Base-by-base conservation (phyloP, 2,888 invertebrate genomes). In the Drymonia ruficornis region DNA sequence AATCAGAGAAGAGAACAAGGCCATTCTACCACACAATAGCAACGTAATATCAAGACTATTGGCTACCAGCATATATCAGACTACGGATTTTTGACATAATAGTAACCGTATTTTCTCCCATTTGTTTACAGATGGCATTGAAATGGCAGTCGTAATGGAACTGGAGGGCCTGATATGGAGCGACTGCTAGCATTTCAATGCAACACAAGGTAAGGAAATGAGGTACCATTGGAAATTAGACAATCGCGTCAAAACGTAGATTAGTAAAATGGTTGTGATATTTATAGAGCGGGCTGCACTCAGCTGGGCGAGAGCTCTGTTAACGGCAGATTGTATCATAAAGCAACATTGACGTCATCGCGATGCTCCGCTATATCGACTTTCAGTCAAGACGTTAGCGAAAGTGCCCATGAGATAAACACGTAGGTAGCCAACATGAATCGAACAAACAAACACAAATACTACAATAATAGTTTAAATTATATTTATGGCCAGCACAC, bases 341-440 rank as follows among this genome's bases (percentile, higher is more conserved):
- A 89, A 89, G 86, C 81, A 86, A 80, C 79, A 86, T 83, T 90
- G 89, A 91, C 90, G 90, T 90, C 89, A 90, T 74, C 71, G 64
- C 70, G 68, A 77, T 80, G 79, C 79, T 79, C 76, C 76, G 71
- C 70, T 74, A 71, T 76, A 80, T 78, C 74, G 74, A 76, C 80
- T 77, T 76, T 75, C 76, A 72, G 67, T 61, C 66, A 71, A 72
- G 70, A 70, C 74, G 79, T 74, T 74, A 74, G 68, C 70, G 74
- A 79, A 78, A 80, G 76, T 77, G 70, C 74, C 72, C 69, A 62
- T 69, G 66, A 75, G 67, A 77, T 74, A 78, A 71, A 78, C 74
- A 76, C 59, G 68, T 60, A 57, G 63, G 59, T 53, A 65, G 65
- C 64, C 64, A 65, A 63, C 63, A 63, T 61, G 65, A 64, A 61